Conservation (phyloP, 1,140 invertebrate genomes). For the Drosophila repleta region DNA sequence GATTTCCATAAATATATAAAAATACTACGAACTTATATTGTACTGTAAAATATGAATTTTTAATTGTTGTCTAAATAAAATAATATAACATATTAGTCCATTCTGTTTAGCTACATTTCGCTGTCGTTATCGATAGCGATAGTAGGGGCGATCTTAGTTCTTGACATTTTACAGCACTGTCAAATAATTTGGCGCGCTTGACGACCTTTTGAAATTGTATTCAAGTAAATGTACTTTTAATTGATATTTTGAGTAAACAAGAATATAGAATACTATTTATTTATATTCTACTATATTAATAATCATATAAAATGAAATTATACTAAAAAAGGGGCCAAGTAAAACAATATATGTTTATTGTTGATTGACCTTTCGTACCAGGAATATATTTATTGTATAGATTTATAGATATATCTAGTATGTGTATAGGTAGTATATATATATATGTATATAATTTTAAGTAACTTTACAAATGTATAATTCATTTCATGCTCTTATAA, state of each 20-base stretch:
- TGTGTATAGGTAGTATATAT: conserved; percentile 20
- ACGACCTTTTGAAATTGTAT: neutral
- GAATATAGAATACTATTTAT: too few species aligned
- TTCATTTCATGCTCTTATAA: conserved; percentile 21
- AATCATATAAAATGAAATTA: neutral
- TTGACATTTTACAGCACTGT: conserved; percentile 1
- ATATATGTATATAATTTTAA: conserved; percentile 1
- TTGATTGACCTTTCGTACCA: conserved; percentile 11
- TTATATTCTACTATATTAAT: too few species aligned
- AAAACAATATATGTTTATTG: conserved; percentile 18
- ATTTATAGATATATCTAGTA: conserved; percentile 15
- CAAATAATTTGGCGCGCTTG: neutral
- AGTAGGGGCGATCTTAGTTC: neutral
- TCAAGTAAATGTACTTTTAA: too few species aligned
- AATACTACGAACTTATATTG: too few species aligned
- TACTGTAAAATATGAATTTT: too few species aligned
- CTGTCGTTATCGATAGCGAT: conserved; percentile 5
- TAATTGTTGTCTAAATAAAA: too few species aligned
- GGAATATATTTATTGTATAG: conserved; percentile 26
- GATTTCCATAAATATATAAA: too few species aligned
- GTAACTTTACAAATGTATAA: conserved; percentile 19
- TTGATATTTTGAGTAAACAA: too few species aligned
- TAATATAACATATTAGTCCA: too few species aligned
- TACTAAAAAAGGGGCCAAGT: conserved; percentile 12
- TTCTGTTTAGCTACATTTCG: too few species aligned